Evolutionary conservation across 2,797 vertebrate species (phyloP).

Genomic region (Tenualosa ilisha): DNA sequence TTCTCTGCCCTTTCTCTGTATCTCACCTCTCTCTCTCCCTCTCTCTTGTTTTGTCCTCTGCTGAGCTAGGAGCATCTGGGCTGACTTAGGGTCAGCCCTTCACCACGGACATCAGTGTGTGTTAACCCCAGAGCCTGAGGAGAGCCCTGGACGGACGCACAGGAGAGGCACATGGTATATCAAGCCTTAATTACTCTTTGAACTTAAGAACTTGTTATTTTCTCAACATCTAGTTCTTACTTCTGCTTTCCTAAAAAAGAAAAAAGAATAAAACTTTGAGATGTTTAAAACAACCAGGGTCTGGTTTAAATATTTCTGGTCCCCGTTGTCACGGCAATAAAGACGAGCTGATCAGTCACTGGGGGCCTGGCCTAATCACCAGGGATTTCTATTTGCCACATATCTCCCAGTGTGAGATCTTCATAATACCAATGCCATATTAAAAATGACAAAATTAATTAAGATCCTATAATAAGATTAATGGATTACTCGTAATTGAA

Average conservation of each 20-base stretch:
- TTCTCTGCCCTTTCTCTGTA: slow-evolving; percentile 51
- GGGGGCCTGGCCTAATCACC: not conserved
- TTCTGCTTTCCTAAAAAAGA: not conserved
- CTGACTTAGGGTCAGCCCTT: slow-evolving; percentile 63
- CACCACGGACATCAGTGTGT: slow-evolving; percentile 51
- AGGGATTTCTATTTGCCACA: not conserved
- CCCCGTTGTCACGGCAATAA: slow-evolving; percentile 7
- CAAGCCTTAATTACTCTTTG: too few relatives aligned
- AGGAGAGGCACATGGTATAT: too few relatives aligned
- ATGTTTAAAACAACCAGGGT: not conserved
- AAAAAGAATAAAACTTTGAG: not conserved
- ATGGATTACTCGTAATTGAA: slow-evolving; percentile 58
- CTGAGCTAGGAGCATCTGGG: slow-evolving; percentile 66
- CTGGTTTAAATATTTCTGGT: not conserved
- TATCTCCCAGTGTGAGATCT: slow-evolving; percentile 48
- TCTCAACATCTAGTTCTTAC: not conserved
- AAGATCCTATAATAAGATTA: slow-evolving; percentile 71
- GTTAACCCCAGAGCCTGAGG: slow-evolving; percentile 50
- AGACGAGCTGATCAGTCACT: not conserved
- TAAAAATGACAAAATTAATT: slow-evolving; percentile 75
- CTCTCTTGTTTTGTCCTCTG: slow-evolving; percentile 39
- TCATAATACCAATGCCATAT: slow-evolving; percentile 49
- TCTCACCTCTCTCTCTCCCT: slow-evolving; percentile 36
- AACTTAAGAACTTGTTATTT: too few relatives aligned
- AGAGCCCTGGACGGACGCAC: slow-evolving; percentile 46